Evolutionary conservation across 2,797 vertebrate species (phyloP), one percentile per base, ranked within the genome.

Genomic region (Peromyscus attwateri): DNA sequence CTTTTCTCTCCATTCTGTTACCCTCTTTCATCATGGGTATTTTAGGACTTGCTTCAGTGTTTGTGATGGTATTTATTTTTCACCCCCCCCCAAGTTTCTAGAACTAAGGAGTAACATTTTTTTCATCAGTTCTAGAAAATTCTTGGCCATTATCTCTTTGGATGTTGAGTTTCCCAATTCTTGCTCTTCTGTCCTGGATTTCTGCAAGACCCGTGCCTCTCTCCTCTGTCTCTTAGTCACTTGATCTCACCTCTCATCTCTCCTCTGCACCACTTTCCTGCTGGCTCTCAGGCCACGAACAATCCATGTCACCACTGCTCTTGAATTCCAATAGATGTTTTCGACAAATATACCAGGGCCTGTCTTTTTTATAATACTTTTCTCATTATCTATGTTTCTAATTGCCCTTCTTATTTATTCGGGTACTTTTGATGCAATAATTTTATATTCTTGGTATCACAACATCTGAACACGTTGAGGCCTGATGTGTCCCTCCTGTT

Each of bases 231-330:
- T 23, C 37, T n/a, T 11, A 2, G 9, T 40, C 21, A 3, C 6
- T 17, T 27, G 3, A 29, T 64, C 68, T 10, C 27, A 6, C 4
- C 13, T 57, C 37, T 10, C 10, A 2, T 62, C 34, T 23, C 40
- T 64, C 43, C 4, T 14, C 40, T 13, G 17, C 12, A 19, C 25
- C 34, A 40, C 9, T 0, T n/a, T 23, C 8, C 3, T 55, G 34
- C 0, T n/a, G 11, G 57, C 25, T 83, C 62, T 60, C 29, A 1
- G 3, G 31, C 10, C n/a, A 7, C 0, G 0, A 21, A 52, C 11
- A 0, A 29, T 52, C 46, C 13, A 3, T 11, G 46, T 70, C 76
- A 64, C n/a, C 14, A 1, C 12, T 49, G 52, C n/a, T 79, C 52
- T 66, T 37, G 6, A 76, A 31, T 66, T 40, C 40, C 34, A 34